Conservation (phyloP, 2,113 vertebrate species). For the Pituophis catenifer region DNA sequence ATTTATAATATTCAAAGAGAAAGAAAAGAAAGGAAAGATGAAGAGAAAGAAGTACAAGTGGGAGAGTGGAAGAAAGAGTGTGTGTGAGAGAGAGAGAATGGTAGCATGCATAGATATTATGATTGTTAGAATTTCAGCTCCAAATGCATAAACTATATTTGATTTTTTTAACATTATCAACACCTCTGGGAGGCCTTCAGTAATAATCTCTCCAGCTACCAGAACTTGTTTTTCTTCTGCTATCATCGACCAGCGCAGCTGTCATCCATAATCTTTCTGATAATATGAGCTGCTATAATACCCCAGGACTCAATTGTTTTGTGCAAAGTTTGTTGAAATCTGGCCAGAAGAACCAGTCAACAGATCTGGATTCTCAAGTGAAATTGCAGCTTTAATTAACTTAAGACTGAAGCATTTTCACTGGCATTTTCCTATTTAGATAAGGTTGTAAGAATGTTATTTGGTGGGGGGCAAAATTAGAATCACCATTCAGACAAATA, state of each 20-base stretch:
- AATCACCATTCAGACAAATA: conserved; percentile 2
- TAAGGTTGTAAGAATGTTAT: conserved; percentile 12
- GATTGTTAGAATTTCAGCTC: conserved; percentile 2
- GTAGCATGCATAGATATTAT: conserved; percentile 24
- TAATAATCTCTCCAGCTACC: conserved; percentile 39
- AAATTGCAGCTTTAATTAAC: conserved; percentile 45
- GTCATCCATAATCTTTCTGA: conserved; percentile 33
- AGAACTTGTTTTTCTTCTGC: conserved; percentile 30
- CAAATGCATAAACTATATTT: conserved; percentile 36
- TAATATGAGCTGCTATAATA: conserved; percentile 31
- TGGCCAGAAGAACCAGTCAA: conserved; percentile 13
- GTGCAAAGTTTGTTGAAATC: conserved; percentile 33
- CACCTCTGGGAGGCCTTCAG: conserved; percentile 7
- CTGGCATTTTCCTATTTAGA: not conserved
- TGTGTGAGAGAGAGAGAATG: not conserved
- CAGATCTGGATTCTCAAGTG: not conserved
- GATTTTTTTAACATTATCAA: conserved; percentile 19
- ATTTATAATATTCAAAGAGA: not conserved
- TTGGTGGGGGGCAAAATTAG: conserved; percentile 28
- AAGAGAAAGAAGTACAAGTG: not conserved
- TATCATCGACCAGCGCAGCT: conserved; percentile 7
- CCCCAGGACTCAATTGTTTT: not conserved
- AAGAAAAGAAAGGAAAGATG: conserved; percentile 1
- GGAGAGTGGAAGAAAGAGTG: too few relatives aligned
- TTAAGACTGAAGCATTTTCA: conserved; percentile 27